A percentile compares a stretch with the other conserved stretches of the same genome.
Evolutionary conservation across 2,797 vertebrate species (phyloP).

Genomic region (Emydoidea blandingii): DNA sequence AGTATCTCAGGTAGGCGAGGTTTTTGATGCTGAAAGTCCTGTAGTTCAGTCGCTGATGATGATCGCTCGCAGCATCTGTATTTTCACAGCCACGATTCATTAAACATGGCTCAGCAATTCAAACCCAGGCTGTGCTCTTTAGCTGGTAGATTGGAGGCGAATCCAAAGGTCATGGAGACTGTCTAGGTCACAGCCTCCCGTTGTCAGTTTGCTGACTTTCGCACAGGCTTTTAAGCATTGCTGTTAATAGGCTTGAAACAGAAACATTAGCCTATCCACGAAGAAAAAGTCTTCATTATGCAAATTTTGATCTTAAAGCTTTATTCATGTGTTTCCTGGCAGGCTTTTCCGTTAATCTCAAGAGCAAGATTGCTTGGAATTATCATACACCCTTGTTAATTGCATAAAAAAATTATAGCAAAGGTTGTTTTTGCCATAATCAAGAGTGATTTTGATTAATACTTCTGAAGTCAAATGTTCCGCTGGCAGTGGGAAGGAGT

Average conservation of each 20-base stretch:
- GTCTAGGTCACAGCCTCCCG: background rate
- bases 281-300: constrained; percentile 81
- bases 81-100: background rate
- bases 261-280: constrained; percentile 51
- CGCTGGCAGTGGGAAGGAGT: constrained; percentile 34
- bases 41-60: background rate
- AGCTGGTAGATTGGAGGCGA: background rate
- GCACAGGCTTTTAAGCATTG: constrained; percentile 22
- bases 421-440: constrained; percentile 83
- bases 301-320: constrained; percentile 84
- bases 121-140: background rate
- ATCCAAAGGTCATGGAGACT: background rate
- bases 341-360: constrained; percentile 83
- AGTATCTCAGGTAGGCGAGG: background rate
- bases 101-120: background rate
- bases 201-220: background rate
- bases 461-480: constrained; percentile 79
- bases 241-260: constrained; percentile 50
- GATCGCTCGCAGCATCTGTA: too few relatives aligned
- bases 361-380: constrained; percentile 84
- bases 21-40: background rate
- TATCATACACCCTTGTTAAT: constrained; percentile 83
- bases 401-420: constrained; percentile 79
- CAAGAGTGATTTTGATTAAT: constrained; percentile 84
- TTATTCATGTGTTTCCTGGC: constrained; percentile 83